Conservation (phyloP, 1,140 invertebrate genomes). For the Drosophila tani region DNA sequence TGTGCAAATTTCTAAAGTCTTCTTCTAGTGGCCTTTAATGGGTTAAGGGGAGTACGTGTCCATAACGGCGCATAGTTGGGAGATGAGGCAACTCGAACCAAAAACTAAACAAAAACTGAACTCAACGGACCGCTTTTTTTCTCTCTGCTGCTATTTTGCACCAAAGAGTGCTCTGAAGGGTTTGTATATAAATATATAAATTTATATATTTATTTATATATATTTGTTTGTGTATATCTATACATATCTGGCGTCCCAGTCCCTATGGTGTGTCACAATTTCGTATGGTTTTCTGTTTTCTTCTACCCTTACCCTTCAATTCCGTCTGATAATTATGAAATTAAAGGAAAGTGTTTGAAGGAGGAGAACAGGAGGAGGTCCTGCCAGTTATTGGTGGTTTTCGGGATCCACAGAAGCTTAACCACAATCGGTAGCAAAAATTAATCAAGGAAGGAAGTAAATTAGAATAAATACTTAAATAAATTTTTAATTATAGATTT, state of each 20-base stretch:
- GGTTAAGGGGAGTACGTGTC: constrained; percentile 53
- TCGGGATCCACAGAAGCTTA: neutral
- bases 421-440: constrained; percentile 7
- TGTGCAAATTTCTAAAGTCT: neutral
- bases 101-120: constrained; percentile 37
- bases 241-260: neutral
- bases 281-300: constrained; percentile 20
- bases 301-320: constrained; percentile 10
- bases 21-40: neutral
- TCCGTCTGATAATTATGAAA: constrained; percentile 58
- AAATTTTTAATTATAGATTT: no score
- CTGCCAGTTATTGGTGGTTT: neutral
- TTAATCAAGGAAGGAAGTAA: neutral
- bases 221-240: neutral
- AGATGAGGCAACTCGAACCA: constrained; percentile 22
- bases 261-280: constrained; percentile 47
- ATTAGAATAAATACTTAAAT: no score
- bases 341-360: constrained; percentile 46
- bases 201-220: neutral
- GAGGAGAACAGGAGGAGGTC: neutral
- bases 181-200: constrained; percentile 1
- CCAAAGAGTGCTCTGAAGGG: constrained; percentile 4
- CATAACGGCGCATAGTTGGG: constrained; percentile 63
- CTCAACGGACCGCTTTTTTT: constrained; percentile 25
- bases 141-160: constrained; percentile 5